Conservation (phyloP, 1,140 invertebrate species). For the Tetragonula clypearis region DNA sequence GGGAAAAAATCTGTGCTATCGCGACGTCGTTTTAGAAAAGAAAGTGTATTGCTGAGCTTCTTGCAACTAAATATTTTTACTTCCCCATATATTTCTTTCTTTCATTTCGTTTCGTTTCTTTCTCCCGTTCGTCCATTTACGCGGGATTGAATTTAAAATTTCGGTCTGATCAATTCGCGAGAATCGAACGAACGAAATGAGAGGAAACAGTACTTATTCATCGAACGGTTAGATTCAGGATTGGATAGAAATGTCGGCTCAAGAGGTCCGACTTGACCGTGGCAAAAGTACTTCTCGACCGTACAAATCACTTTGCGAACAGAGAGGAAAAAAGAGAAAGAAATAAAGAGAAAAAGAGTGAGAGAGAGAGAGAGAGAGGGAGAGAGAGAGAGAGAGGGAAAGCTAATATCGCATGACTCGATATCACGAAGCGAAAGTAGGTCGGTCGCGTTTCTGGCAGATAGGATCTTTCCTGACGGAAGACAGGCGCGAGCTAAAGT, state of each 20-base stretch:
- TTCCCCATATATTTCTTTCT: neutral
- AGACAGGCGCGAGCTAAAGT: slow-evolving; percentile 58
- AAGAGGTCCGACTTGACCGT: slow-evolving; percentile 24
- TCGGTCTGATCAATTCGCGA: neutral
- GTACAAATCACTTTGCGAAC: slow-evolving; percentile 54
- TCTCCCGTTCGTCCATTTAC: too few species aligned
- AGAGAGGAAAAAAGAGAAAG: too few species aligned
- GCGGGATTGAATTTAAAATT: too few species aligned
- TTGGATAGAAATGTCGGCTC: neutral
- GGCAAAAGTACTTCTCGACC: slow-evolving; percentile 40
- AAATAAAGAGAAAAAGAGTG: too few species aligned
- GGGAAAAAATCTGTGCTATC: neutral
- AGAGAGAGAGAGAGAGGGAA: neutral
- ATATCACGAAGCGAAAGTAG: slow-evolving; percentile 41
- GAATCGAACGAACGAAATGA: neutral
- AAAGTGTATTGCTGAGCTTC: neutral
- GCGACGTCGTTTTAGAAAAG: neutral
- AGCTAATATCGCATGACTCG: slow-evolving; percentile 62
- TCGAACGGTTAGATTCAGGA: too few species aligned
- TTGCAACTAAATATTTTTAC: neutral
- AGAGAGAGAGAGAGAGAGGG: too few species aligned
- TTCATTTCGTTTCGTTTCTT: too few species aligned
- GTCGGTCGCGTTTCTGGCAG: slow-evolving; percentile 61
- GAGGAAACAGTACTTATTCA: too few species aligned
- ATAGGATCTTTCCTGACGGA: slow-evolving; percentile 57